Evolutionary conservation across 2,797 vertebrate species (phyloP), one percentile per base, ranked within the genome.

Genomic region (Chelonia mydas): DNA sequence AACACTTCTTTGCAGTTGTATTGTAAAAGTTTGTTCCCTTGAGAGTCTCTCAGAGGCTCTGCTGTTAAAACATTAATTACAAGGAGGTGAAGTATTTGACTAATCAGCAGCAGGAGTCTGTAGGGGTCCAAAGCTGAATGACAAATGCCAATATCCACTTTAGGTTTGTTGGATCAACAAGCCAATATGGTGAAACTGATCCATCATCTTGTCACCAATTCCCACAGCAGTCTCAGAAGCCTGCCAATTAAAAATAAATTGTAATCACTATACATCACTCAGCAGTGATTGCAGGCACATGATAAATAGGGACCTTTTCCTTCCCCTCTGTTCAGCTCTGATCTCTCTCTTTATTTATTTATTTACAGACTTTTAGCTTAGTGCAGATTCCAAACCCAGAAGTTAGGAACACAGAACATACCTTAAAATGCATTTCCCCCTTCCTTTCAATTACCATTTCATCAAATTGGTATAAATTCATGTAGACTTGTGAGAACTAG

Each of bases 131-230:
- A 88, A 95, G 94, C 97, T 99, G 99, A 99, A 98, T 99, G 99
- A 99, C 98, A 99, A 99, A 99, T 99, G 99, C 98, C 99, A 99
- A 99, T 99, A 99, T 98, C 97, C 98, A 98, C 98, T 98, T 97
- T 96, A 97, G 95, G 95, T 97, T 97, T 98, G 98, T 98, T 98
- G 98, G 98, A 99, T 99, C 98, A 99, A 98, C 98, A 98, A 98
- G 98, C 98, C 99, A 98, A 98, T 99, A 98, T 96, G 96, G 97
- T 98, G 97, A 98, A 98, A 99, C 98, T 97, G 98, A 99, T 99
- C 98, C 98, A 99, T 99, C 99, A 99, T 98, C 97, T 98, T 99
- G 99, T 99, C 99, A 99, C 96, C 96, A 98, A 97, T 98, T 98
- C 98, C 98, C 94, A 93, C 92, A 97, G 98, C 97, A 97, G 90